Evolutionary conservation across 1,140 invertebrate genomes (phyloP).

Genomic region (Agrilus planipennis): DNA sequence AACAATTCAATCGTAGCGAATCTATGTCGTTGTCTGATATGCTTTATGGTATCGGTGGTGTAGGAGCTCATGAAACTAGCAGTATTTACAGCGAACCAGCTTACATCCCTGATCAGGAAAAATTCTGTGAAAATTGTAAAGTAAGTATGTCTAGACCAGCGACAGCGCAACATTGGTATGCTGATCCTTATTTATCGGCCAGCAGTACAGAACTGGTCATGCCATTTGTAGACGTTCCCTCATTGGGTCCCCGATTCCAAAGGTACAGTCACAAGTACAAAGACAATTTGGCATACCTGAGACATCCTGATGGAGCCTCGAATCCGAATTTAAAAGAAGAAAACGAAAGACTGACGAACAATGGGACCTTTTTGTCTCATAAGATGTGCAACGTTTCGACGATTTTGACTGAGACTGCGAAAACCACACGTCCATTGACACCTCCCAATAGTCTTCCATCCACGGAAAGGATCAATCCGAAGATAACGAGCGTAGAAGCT

Average conservation of each 20-base stretch:
- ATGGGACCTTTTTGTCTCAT: slow-evolving; percentile 34
- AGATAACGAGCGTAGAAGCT: slow-evolving; percentile 44
- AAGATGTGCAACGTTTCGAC: slow-evolving; percentile 4
- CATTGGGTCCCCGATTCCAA: slow-evolving; percentile 27
- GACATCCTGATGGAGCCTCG: slow-evolving; percentile 81
- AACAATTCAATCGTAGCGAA: slow-evolving; percentile 43
- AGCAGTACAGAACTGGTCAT: slow-evolving; percentile 38
- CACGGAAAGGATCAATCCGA: slow-evolving; percentile 40
- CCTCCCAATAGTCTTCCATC: slow-evolving; percentile 41
- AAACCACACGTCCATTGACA: slow-evolving; percentile 33
- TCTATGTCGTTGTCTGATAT: slow-evolving; percentile 60
- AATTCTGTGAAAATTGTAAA: slow-evolving; percentile 64
- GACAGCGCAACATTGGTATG: slow-evolving; percentile 45
- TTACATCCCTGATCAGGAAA: slow-evolving; percentile 58
- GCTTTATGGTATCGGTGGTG: slow-evolving; percentile 47
- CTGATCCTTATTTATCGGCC: slow-evolving; percentile 29
- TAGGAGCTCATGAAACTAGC: slow-evolving; percentile 48
- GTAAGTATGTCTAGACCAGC: slow-evolving; percentile 56
- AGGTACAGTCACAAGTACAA: slow-evolving; percentile 35
- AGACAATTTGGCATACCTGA: slow-evolving; percentile 51
- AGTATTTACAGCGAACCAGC: slow-evolving; percentile 76
- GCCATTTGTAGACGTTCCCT: slow-evolving; percentile 27
- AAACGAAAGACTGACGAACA: slow-evolving; percentile 52
- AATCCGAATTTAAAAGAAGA: slow-evolving; percentile 76
- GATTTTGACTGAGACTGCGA: background rate